Base-by-base conservation (phyloP, 2,797 vertebrate species). In the Anguilla anguilla region DNA sequence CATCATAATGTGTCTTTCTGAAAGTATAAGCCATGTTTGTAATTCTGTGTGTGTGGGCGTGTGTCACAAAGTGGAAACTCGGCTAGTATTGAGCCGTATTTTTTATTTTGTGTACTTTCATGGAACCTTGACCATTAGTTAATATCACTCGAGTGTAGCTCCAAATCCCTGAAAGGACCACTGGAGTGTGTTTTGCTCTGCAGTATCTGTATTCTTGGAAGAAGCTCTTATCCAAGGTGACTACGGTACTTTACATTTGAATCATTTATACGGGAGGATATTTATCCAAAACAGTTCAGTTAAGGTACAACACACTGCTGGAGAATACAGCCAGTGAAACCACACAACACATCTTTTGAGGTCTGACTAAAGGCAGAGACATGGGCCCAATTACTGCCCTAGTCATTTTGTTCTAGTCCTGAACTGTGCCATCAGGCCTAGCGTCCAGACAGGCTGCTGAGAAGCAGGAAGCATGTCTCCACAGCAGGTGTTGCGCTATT, bases 401-500 rank as follows among this genome's bases (percentile, higher is more conserved):
- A 25, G 39, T 85, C 59, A 4, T 35, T 84, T 57, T 19, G n/a
- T 11, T 11, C 49, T 31, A 1, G 55, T 28, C 83, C 39, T 3
- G 7, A 55, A 55, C 83, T 57, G 53, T 35, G 13, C 53, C 53
- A 5, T 31, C 83, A 31, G 28, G 83, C 83, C n/a, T 35, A 6
- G n/a, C 31, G 77, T 81, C 39, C 39, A 22, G 43, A 81, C 17
- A 31, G 19, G 79, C 17, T 43, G 39, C 74, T 79, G 28, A 51
- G 25, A 11, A 53, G 81, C 43, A 83, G 49, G 28, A 59, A 4
- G 31, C 9, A 57, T 55, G 51, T 53, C 28, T 35, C 53, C 82
- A 3, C 79, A n/a, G 79, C 79, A 82, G 43, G 79, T 82, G 79
- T 82, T 46, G 79, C 19, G 35, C 15, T 49, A 64, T 67, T 64